phyloP scores from a whole-genome alignment of 2,113 vertebrate species.

The Melanostigma gelatinosum region DNA sequence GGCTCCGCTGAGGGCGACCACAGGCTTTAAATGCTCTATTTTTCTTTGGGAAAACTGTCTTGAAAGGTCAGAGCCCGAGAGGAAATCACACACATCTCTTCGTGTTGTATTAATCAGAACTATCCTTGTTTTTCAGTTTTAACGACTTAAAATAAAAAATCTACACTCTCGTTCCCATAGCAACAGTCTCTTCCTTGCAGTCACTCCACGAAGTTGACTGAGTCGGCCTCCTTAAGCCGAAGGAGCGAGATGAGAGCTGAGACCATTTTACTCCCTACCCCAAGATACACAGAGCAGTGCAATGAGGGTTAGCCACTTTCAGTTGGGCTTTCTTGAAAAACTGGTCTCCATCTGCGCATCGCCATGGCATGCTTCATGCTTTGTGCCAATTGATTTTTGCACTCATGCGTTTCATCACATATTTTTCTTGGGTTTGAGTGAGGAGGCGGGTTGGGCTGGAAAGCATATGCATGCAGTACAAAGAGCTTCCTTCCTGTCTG shows the following conservation, averaged over 20 bases:
- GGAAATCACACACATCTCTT: conserved; percentile 11
- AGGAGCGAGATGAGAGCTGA: conserved; percentile 18
- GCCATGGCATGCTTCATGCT: background rate
- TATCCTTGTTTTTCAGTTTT: conserved; percentile 14
- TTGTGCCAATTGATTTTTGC: conserved; percentile 52
- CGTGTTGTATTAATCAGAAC: conserved; percentile 15
- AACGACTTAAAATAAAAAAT: conserved; percentile 26
- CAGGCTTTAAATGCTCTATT: conserved; percentile 1
- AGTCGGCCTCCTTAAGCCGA: conserved; percentile 27
- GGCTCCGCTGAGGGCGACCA: conserved; percentile 40
- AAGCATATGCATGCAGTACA: conserved; percentile 22
- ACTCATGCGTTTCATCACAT: conserved; percentile 6
- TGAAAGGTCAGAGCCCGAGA: conserved; percentile 32
- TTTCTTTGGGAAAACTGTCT: conserved; percentile 26
- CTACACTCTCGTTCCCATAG: conserved; percentile 43
- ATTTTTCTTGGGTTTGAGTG: conserved; percentile 34
- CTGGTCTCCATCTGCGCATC: background rate
- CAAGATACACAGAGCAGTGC: conserved; percentile 28
- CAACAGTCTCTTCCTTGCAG: conserved; percentile 48
- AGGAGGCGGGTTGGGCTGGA: background rate
- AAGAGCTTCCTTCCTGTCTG: conserved; percentile 42
- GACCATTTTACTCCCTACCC: conserved; percentile 22
- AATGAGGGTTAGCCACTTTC: background rate
- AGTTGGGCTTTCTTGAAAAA: conserved; percentile 10
- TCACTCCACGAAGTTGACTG: conserved; percentile 41